These are phyloP conservation scores for Portevinia maculata DNA, from an alignment of 2,888 invertebrate genomes.

Conservation along the genomic window DNA sequence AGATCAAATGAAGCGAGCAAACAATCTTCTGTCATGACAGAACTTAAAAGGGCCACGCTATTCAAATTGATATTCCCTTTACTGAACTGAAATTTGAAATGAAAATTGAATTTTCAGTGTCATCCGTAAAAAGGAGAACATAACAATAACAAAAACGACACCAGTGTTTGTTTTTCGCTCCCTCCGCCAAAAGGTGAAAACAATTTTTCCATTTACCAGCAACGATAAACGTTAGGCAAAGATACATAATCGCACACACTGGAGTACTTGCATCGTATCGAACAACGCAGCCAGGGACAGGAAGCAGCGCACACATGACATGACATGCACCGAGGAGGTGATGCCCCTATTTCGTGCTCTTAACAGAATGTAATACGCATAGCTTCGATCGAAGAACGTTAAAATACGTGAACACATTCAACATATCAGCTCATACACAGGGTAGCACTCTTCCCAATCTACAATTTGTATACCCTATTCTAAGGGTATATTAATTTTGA, in stretches of 20 bases:
- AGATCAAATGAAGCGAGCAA: neutral
- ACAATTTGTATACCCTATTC: no score
- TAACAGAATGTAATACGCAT: constrained; percentile 9
- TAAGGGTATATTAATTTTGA: no score
- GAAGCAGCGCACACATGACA: constrained; percentile 19
- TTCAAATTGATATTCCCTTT: constrained; percentile 54
- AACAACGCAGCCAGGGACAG: neutral
- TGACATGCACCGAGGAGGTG: constrained; percentile 11
- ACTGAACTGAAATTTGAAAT: no score
- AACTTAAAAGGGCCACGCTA: neutral
- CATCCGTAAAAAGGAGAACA: constrained; percentile 18
- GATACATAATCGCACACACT: no score
- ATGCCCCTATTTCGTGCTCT: neutral
- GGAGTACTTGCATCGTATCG: neutral
- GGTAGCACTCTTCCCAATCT: constrained; percentile 3
- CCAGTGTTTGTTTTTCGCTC: neutral
- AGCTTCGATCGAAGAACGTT: constrained; percentile 12
- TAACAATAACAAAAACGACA: constrained; percentile 2
- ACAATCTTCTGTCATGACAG: neutral
- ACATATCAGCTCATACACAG: neutral
- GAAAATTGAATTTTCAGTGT: constrained; percentile 60
- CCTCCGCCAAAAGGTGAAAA: constrained; percentile 8
- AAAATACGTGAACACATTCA: constrained; percentile 10
- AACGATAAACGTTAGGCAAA: constrained; percentile 5
- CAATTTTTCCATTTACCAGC: neutral